phyloP scores from a whole-genome alignment of 2,888 invertebrate species.

The Caenorhabditis sp. region DNA sequence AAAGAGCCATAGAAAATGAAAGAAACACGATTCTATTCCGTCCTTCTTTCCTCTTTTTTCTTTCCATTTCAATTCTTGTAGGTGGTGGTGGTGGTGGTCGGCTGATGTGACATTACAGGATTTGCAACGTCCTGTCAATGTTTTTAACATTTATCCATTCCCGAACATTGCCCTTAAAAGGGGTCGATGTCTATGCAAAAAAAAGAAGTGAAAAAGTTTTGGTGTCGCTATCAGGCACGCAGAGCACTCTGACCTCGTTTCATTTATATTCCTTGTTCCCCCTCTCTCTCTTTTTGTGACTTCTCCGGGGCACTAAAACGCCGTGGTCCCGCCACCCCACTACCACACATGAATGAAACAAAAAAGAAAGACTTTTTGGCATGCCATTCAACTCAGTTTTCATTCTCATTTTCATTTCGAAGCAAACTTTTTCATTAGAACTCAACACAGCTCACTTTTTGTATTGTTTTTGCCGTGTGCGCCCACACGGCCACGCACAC shows the following conservation, averaged over 20 bases:
- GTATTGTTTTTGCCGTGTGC: constrained; percentile 50
- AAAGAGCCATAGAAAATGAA: constrained; percentile 27
- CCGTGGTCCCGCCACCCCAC: no score
- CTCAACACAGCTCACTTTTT: constrained; percentile 11
- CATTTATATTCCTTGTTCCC: constrained; percentile 13
- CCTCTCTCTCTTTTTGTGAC: neutral
- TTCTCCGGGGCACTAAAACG: no score
- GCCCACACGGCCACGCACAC: constrained; percentile 10
- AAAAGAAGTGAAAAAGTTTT: neutral
- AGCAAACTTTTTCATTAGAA: constrained; percentile 32
- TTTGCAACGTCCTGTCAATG: no score
- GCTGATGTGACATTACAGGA: neutral
- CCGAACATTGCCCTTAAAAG: no score
- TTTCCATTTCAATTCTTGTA: constrained; percentile 18
- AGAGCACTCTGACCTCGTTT: constrained; percentile 16
- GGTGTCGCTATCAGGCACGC: constrained; percentile 7
- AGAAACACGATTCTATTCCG: constrained; percentile 10
- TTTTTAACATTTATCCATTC: no score
- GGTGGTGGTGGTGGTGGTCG: neutral
- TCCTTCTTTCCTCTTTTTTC: constrained; percentile 13
- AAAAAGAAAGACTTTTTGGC: no score
- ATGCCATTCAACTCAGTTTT: constrained; percentile 4
- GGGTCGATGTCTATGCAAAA: no score
- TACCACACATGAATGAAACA: no score
- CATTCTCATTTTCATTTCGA: neutral